Percentiles rank a stretch among this genome's conserved stretches.
These are phyloP conservation scores for Protonemura montana DNA, from an alignment of 2,888 invertebrate genomes.

Conservation along the genomic window DNA sequence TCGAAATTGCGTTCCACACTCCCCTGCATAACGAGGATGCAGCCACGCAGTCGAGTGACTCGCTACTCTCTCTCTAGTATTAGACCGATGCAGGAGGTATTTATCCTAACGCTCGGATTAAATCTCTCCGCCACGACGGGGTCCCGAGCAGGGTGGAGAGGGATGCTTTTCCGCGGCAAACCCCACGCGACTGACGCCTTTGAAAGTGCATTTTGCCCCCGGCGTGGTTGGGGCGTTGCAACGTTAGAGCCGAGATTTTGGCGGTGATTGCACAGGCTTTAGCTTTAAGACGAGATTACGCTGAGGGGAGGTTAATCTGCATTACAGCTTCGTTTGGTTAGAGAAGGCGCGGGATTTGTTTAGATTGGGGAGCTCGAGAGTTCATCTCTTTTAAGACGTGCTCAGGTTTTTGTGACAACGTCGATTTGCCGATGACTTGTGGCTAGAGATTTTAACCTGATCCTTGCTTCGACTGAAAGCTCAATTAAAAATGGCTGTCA, in stretches of 20 bases:
- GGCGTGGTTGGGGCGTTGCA: neutral
- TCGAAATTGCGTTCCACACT: neutral
- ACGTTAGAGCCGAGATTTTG: neutral
- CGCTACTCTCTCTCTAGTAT: neutral
- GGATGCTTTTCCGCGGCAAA: neutral
- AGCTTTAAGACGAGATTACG: slow-evolving; percentile 7
- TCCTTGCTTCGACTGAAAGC: too few relatives aligned
- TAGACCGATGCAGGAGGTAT: neutral
- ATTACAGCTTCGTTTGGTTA: neutral
- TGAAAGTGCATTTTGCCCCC: neutral
- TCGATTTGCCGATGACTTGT: neutral
- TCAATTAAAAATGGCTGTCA: too few relatives aligned
- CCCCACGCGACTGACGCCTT: neutral
- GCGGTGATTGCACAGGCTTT: neutral
- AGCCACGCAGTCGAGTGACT: neutral
- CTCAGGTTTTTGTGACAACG: neutral
- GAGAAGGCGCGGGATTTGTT: neutral
- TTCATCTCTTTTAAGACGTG: neutral
- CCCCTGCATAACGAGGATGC: neutral
- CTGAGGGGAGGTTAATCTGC: neutral
- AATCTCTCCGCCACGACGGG: neutral
- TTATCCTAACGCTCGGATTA: neutral
- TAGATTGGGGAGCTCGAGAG: neutral
- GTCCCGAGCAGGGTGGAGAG: neutral
- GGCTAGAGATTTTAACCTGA: too few relatives aligned